phyloP scores from a whole-genome alignment of 2,888 invertebrate species.

The Heliconius charithonia region DNA sequence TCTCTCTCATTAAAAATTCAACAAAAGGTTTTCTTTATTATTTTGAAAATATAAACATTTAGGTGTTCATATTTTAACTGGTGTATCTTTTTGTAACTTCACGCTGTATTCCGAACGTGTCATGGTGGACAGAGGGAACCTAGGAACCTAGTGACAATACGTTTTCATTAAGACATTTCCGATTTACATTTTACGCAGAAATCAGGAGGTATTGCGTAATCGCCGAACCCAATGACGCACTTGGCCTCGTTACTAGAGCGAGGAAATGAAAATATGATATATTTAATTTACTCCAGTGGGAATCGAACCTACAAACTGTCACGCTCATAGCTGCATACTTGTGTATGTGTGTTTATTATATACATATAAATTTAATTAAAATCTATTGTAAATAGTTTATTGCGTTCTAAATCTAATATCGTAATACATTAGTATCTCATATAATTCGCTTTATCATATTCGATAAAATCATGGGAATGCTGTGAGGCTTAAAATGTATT shows the following conservation, averaged over 20 bases:
- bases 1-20: slow-evolving; percentile 18
- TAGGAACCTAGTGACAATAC: no score
- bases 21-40: slow-evolving; percentile 11
- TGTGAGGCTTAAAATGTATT: neutral
- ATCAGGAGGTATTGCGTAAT: no score
- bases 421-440: neutral
- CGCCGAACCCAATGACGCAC: no score
- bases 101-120: no score
- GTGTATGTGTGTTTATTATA: no score
- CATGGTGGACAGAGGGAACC: no score
- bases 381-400: no score
- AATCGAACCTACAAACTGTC: neutral
- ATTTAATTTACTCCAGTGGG: neutral
- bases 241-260: no score
- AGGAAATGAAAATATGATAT: neutral
- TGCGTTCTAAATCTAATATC: no score
- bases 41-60: neutral
- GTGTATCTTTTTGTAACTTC: neutral
- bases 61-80: neutral
- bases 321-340: neutral
- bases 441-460: slow-evolving; percentile 16
- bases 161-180: no score
- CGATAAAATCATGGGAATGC: neutral
- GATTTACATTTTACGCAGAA: no score
- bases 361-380: no score